Conservation (phyloP, 1,140 invertebrate genomes). For the Eufriesea mexicana region DNA sequence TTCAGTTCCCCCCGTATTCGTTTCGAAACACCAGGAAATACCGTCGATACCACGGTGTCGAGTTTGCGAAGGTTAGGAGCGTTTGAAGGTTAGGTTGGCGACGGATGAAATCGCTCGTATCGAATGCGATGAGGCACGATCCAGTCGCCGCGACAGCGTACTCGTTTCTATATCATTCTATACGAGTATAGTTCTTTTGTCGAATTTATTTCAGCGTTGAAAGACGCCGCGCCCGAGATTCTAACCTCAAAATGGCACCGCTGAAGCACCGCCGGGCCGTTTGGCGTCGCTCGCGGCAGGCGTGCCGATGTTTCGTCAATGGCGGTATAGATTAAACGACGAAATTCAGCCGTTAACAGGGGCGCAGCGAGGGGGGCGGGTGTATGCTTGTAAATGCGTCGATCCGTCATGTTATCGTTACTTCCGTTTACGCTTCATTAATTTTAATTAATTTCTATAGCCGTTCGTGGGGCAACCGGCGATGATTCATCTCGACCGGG, state of each 20-base stretch:
- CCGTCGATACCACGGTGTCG: no score
- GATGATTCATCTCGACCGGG: slow-evolving; percentile 60
- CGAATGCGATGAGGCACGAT: no score
- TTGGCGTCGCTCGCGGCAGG: slow-evolving; percentile 9
- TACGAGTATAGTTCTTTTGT: neutral
- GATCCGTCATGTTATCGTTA: slow-evolving; percentile 69
- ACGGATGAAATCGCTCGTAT: neutral
- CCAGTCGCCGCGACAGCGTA: no score
- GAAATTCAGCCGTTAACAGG: neutral
- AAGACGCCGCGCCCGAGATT: neutral
- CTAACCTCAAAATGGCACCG: slow-evolving; percentile 42
- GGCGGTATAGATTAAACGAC: slow-evolving; percentile 53
- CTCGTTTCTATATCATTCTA: no score
- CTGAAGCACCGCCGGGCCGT: slow-evolving; percentile 37
- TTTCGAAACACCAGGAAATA: neutral
- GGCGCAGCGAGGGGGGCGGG: neutral
- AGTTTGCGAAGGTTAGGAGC: neutral
- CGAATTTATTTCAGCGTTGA: no score
- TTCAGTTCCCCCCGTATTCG: neutral
- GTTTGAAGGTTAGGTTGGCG: neutral
- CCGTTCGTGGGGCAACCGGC: slow-evolving; percentile 51
- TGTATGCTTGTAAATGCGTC: slow-evolving; percentile 47
- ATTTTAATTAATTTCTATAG: slow-evolving; percentile 68
- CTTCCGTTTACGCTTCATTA: slow-evolving; percentile 70
- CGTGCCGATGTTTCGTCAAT: slow-evolving; percentile 64